Conservation (phyloP, 2,797 vertebrate species). For the Macropus fuliginosus region DNA sequence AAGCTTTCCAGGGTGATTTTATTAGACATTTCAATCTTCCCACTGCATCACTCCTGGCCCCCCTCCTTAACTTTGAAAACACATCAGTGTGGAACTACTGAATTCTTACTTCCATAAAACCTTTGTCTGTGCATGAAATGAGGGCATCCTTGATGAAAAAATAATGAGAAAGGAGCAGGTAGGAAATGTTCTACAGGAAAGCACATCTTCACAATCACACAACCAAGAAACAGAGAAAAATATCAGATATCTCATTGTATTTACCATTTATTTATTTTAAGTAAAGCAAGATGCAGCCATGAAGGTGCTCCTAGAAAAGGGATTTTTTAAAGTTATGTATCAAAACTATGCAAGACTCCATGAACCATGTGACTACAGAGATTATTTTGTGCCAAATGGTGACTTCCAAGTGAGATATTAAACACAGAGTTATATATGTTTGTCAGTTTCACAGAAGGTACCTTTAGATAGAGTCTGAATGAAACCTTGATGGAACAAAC, state of each 20-base stretch:
- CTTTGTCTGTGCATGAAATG: background rate
- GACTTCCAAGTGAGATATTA: background rate
- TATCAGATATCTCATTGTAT: background rate
- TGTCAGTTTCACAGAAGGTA: background rate
- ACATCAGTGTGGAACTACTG: background rate
- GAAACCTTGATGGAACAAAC: background rate
- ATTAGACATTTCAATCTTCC: background rate
- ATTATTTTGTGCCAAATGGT: background rate
- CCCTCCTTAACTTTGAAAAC: background rate
- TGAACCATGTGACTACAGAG: background rate
- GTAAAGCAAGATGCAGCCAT: background rate
- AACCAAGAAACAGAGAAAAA: background rate
- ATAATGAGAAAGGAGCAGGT: background rate
- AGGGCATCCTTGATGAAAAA: background rate
- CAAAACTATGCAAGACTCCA: background rate
- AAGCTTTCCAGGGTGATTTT: background rate
- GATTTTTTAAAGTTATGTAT: background rate
- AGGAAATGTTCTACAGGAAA: background rate
- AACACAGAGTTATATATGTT: background rate
- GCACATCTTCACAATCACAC: background rate
- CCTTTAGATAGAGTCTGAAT: background rate
- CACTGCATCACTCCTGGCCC: background rate
- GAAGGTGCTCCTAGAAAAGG: background rate
- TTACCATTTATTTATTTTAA: background rate
- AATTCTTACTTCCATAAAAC: background rate